A percentile compares a stretch with the other conserved stretches of the same genome.
Conservation (phyloP, 37 sponge, comb jelly and placozoan genomes). For the Haliclona indistincta region DNA sequence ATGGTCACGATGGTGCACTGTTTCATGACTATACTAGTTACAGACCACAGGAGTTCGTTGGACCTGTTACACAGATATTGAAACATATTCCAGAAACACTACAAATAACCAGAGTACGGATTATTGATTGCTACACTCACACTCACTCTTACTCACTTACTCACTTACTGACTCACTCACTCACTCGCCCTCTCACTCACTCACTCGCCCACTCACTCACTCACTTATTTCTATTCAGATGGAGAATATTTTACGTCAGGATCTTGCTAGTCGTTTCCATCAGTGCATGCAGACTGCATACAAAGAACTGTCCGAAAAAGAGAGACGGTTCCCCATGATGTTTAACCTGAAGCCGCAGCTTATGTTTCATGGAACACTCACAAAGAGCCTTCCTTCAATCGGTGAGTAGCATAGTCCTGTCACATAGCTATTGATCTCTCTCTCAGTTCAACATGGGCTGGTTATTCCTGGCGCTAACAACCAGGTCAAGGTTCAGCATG, state of each 20-base stretch:
- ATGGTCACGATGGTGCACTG: neutral
- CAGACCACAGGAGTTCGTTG: slow-evolving; percentile 31
- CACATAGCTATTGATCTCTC: neutral
- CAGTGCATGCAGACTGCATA: neutral
- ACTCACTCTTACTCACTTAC: neutral
- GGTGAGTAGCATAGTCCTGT: slow-evolving; percentile 37
- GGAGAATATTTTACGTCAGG: slow-evolving; percentile 46
- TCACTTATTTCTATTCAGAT: slow-evolving; percentile 43
- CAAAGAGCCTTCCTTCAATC: slow-evolving; percentile 36
- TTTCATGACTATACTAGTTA: neutral
- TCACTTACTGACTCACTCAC: neutral
- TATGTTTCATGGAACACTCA: slow-evolving; percentile 51
- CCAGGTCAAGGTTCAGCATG: slow-evolving; percentile 32
- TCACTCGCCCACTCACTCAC: too few relatives aligned
- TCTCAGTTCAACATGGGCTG: slow-evolving; percentile 38
- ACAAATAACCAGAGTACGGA: slow-evolving; percentile 28
- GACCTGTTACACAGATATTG: slow-evolving; percentile 35
- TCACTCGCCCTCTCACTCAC: neutral
- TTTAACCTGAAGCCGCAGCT: slow-evolving; percentile 28
- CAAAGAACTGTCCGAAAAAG: slow-evolving; percentile 13
- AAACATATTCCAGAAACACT: slow-evolving; percentile 22
- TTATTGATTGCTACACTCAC: neutral
- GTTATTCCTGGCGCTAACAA: slow-evolving; percentile 36
- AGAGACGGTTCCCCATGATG: slow-evolving; percentile 14
- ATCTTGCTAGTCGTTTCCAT: slow-evolving; percentile 40